Evolutionary conservation across 2,797 vertebrate genomes (phyloP).

Genomic region (Yasuhikotakia modesta): DNA sequence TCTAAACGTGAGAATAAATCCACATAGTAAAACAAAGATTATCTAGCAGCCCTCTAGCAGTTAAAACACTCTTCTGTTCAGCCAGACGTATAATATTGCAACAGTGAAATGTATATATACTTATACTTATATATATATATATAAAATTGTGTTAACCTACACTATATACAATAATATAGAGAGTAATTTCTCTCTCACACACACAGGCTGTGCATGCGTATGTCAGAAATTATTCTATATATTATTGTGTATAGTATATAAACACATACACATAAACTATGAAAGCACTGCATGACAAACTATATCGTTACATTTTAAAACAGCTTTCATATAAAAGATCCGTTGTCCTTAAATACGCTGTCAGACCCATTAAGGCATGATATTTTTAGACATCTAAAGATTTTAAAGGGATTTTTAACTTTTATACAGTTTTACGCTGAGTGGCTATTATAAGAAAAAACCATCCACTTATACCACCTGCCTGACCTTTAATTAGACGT

Average conservation of each 20-base stretch:
- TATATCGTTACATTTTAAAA: neutral
- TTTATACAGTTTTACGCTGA: neutral
- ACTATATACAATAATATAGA: too few species aligned
- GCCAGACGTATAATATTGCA: neutral
- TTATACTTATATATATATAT: too few species aligned
- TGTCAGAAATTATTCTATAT: too few species aligned
- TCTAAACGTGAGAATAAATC: neutral
- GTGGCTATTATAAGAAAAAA: conserved; percentile 10
- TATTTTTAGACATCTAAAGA: neutral
- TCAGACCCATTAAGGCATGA: neutral
- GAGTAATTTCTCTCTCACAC: too few species aligned
- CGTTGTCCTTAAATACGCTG: neutral
- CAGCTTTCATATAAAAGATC: neutral
- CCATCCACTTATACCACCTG: conserved; percentile 27
- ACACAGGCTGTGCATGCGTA: too few species aligned
- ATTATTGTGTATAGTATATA: too few species aligned
- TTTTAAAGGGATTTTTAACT: neutral
- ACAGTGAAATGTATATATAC: too few species aligned
- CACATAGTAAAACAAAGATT: neutral
- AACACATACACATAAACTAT: neutral
- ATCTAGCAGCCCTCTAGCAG: neutral
- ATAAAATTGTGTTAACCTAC: too few species aligned
- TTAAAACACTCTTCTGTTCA: neutral
- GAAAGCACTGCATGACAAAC: neutral
- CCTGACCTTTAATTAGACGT: conserved; percentile 32